phyloP scores from a whole-genome alignment of 2,888 invertebrate species.

The Chaetogeoica ovagalla region DNA sequence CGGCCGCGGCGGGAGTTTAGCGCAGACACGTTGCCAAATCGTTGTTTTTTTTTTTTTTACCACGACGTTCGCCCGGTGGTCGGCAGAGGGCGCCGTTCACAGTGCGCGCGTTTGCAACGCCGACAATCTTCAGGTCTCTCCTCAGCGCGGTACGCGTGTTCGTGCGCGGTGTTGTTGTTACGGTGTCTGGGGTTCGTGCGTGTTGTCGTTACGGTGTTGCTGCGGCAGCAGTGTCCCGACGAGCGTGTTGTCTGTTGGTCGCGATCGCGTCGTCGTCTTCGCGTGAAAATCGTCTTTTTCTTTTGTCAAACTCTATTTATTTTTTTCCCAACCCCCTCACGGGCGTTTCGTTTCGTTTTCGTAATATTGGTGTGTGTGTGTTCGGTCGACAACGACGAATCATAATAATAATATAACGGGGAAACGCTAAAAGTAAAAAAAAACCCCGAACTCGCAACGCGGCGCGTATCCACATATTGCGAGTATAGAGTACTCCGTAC shows the following conservation, averaged over 20 bases:
- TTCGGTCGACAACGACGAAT: not conserved
- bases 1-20: too few relatives aligned
- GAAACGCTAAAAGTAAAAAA: not conserved
- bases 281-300: not conserved
- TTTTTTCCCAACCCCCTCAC: too few relatives aligned
- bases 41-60: not conserved
- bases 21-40: conserved; percentile 17
- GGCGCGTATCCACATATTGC: not conserved
- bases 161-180: conserved; percentile 27
- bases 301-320: not conserved
- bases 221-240: conserved; percentile 18
- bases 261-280: not conserved
- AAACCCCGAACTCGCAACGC: not conserved
- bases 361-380: too few relatives aligned
- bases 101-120: not conserved
- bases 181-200: too few relatives aligned
- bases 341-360: not conserved
- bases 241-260: not conserved
- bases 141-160: not conserved
- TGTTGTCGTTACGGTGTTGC: not conserved
- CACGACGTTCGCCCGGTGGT: not conserved
- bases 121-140: conserved; percentile 12
- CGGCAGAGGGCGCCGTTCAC: conserved; percentile 12
- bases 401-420: too few relatives aligned
- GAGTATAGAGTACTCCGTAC: too few relatives aligned